These are phyloP conservation scores for Thrips palmi DNA, from an alignment of 1,140 invertebrate genomes.

Conservation along the genomic window DNA sequence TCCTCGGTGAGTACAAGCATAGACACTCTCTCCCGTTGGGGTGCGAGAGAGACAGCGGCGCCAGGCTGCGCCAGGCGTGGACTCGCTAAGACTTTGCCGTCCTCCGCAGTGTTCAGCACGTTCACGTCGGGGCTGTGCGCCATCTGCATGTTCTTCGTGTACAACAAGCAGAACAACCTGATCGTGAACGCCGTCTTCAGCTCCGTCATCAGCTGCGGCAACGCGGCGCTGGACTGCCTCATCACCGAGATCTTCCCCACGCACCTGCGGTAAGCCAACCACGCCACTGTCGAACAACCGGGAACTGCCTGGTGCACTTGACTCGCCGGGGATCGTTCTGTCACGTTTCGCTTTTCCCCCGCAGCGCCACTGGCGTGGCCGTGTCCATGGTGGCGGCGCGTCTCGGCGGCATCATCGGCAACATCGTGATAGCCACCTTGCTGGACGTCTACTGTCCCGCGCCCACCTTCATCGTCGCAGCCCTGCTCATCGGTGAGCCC, in stretches of 20 bases:
- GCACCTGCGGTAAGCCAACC: slow-evolving; percentile 38
- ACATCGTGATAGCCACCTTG: slow-evolving; percentile 65
- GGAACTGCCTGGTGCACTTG: neutral
- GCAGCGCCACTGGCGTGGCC: slow-evolving; percentile 63
- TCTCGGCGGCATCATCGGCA: slow-evolving; percentile 68
- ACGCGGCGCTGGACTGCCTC: slow-evolving; percentile 70
- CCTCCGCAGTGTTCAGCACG: slow-evolving; percentile 74
- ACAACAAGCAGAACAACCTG: slow-evolving; percentile 62
- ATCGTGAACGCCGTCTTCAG: slow-evolving; percentile 70
- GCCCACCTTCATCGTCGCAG: slow-evolving; percentile 68
- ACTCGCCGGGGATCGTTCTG: neutral
- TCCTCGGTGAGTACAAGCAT: slow-evolving; percentile 39
- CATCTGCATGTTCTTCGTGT: slow-evolving; percentile 66
- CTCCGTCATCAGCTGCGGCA: slow-evolving; percentile 71
- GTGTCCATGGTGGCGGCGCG: slow-evolving; percentile 73
- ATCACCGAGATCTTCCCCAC: slow-evolving; percentile 82
- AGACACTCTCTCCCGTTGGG: too few species aligned
- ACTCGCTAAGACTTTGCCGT: slow-evolving; percentile 17
- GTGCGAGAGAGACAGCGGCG: too few species aligned
- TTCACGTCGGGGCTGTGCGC: slow-evolving; percentile 67
- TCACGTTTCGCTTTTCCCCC: slow-evolving; percentile 15
- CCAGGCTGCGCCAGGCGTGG: too few species aligned
- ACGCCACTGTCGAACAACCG: neutral
- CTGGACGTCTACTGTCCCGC: slow-evolving; percentile 66
- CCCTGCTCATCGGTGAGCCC: slow-evolving; percentile 41